Conservation (phyloP, 2,113 vertebrate species). For the Miniopterus natalensis region DNA sequence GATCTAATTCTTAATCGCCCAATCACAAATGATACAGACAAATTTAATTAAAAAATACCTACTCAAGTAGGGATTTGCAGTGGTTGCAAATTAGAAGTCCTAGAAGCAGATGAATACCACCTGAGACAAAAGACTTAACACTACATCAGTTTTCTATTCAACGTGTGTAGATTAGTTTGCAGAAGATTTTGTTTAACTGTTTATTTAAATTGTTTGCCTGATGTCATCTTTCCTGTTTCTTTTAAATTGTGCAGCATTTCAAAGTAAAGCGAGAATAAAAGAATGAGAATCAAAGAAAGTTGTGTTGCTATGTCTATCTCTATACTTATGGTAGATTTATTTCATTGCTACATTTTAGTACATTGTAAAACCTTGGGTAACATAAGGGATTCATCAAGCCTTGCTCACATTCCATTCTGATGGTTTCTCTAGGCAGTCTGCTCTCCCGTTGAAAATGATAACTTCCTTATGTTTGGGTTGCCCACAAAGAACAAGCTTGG, state of each 20-base stretch:
- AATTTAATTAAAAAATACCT: conserved; percentile 4
- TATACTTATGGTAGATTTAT: conserved; percentile 1
- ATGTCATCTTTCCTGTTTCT: neutral
- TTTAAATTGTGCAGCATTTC: neutral
- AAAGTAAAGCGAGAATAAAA: conserved; percentile 45
- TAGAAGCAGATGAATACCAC: conserved; percentile 23
- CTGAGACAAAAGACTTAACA: conserved; percentile 48
- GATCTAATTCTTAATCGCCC: neutral
- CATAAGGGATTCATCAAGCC: conserved; percentile 32
- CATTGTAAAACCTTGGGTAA: conserved; percentile 48
- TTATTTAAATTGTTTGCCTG: conserved; percentile 64
- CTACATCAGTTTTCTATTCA: conserved; percentile 61
- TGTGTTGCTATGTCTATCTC: neutral
- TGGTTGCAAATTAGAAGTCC: conserved; percentile 41
- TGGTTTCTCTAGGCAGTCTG: neutral
- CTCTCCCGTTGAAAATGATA: neutral
- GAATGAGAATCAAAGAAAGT: conserved; percentile 37
- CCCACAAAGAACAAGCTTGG: neutral
- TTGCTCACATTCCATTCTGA: neutral
- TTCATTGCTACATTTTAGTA: neutral
- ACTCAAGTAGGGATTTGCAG: neutral
- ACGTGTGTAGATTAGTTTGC: neutral
- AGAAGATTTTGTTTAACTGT: conserved; percentile 24
- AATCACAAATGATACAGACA: neutral
- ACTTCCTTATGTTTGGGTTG: neutral